Percentiles rank a stretch among this genome's conserved stretches.
These are phyloP conservation scores for Horisme vitalbata DNA, from an alignment of 2,888 invertebrate species.

Conservation along the genomic window DNA sequence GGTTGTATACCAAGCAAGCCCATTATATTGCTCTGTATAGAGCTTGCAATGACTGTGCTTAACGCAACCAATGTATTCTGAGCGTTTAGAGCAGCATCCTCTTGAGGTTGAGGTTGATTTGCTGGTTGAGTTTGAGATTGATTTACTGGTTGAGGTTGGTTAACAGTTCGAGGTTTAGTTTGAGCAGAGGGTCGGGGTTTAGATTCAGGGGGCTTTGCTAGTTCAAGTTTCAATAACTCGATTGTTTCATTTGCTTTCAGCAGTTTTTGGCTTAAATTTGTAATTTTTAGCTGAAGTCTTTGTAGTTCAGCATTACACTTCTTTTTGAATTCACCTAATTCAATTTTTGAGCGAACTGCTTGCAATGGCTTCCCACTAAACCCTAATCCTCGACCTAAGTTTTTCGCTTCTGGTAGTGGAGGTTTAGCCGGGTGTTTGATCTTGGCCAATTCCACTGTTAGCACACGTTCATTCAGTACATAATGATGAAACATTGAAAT, in stretches of 20 bases:
- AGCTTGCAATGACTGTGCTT: neutral
- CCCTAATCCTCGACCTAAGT: slow-evolving; percentile 7
- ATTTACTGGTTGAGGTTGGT: neutral
- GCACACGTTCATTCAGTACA: neutral
- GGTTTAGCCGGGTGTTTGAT: too few species aligned
- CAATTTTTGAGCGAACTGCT: neutral
- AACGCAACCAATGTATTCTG: neutral
- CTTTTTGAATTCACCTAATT: too few species aligned
- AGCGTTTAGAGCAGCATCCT: neutral
- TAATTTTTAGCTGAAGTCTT: too few species aligned
- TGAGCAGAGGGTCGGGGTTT: too few species aligned
- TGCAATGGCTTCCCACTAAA: neutral
- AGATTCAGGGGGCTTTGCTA: too few species aligned
- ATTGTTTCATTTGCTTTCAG: too few species aligned
- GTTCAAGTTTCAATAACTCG: too few species aligned
- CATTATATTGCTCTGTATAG: slow-evolving; percentile 3
- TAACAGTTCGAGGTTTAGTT: neutral
- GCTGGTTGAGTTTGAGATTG: neutral
- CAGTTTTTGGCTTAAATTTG: too few species aligned
- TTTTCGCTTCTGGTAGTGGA: too few species aligned
- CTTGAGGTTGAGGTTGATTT: neutral
- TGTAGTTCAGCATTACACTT: too few species aligned
- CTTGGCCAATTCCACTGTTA: neutral
- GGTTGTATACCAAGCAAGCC: neutral
- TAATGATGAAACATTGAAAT: slow-evolving; percentile 5